Evolutionary conservation across 92 coral and sea anemone species (phyloP), one percentile per base, ranked within the genome.

Genomic region (Phenganax marumi): DNA sequence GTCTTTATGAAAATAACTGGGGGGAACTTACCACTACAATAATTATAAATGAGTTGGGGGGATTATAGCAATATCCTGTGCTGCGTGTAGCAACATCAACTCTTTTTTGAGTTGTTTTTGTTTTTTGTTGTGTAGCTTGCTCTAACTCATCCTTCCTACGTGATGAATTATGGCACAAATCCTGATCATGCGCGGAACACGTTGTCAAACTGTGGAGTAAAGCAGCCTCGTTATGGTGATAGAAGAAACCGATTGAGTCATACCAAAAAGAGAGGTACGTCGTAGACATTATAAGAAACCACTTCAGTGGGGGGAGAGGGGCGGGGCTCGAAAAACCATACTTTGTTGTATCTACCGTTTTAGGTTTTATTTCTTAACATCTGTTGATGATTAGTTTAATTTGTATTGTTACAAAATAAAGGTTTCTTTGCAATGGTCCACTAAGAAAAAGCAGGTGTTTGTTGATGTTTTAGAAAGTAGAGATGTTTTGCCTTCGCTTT

Each of bases 111-210:
- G 0, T 69, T 69, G 48, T 26, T 0, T 69, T 53, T n/a, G n/a
- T 46, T 48, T 13, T 7, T 3, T 46, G 7, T 4, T 52, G 62
- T 23, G 25, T 77, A 95, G 98, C 91, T 95, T 50, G 97, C 98
- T 13, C 87, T 95, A 53, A 90, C 98, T 0, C 98, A 95, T 78
- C 98, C 98, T 12, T 95, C 98, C 0, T 95, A 93, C 80, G 89
- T 89, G 83, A 86, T 95, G 75, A 94, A 94, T 87, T 94, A 87
- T 85, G 98, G 98, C 33, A 89, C 90, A 71, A 95, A 95, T 80
- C 97, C 98, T 17, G 98, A 95, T 85, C 98, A 95, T 68, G 98
- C 98, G 57, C 86, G 93, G 8, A 95, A 95, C 81, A 90, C 97
- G 39, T 83, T 95, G 54, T 76, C 97, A 12, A 95, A 95, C 88